Base-by-base conservation (phyloP, 2,113 vertebrate genomes). In the Cercopithecus mona region DNA sequence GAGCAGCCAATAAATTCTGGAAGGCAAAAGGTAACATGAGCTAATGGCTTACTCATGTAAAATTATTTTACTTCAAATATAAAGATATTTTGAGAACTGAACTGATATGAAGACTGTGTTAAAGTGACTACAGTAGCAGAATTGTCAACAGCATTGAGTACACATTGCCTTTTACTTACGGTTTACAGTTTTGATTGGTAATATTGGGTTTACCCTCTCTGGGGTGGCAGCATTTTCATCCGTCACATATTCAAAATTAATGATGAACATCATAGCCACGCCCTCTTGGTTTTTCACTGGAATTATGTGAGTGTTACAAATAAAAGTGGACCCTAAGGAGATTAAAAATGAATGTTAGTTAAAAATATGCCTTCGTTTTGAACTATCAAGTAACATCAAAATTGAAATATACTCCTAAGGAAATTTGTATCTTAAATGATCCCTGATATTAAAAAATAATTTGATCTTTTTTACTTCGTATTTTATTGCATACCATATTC, bases 231-330 rank as follows among this genome's bases (percentile, higher is more conserved):
- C 98, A 91, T 98, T 99, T 76, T 99, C 99, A 82, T 99, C 99
- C 73, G 99, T 98, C 66, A 99, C 98, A 30, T 99, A 99, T 59
- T 99, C 99, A 97, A 99, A 99, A 98, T 99, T 99, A 96, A 99
- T 99, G 98, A 99, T 99, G 98, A 99, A 99, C 99, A 99, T 99
- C 99, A 99, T 99, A 93, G 99, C 99, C 96, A 99, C 98, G 0
- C 99, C 99, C 25, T 99, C 99, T 98, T 99, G 99, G 70, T 99
- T 99, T 98, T 99, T 99, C 98, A 99, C 99, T 27, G 99, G 99
- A 98, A 99, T 99, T 97, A 99, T 98, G 98, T 99, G 99, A 97
- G 99, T 99, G 97, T 99, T 99, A 98, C 99, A 99, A 98, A 99
- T 99, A 98, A 99, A 99, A 96, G 99, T 99, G 38, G 99, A 99